Evolutionary conservation across 2,888 invertebrate genomes (phyloP).

Genomic region (Sminthurides aquaticus): DNA sequence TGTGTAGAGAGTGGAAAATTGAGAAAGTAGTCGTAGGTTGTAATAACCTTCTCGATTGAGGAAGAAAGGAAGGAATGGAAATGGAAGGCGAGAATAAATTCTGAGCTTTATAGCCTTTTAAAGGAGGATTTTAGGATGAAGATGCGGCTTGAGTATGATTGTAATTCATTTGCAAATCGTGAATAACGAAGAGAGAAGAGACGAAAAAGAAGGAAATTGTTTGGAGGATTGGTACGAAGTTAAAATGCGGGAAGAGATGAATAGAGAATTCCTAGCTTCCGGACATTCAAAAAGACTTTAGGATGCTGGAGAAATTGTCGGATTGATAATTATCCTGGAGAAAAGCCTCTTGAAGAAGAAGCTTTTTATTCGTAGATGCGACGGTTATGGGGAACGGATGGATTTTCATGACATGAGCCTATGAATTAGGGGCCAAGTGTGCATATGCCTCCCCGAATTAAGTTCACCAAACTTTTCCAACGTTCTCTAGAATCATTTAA

Average conservation of each 20-base stretch:
- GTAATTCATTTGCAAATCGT: not conserved
- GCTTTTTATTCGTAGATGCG: not conserved
- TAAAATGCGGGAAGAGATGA: not conserved
- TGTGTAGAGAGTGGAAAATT: no score
- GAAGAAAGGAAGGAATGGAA: not conserved
- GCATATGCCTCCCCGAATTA: not conserved
- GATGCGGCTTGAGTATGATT: not conserved
- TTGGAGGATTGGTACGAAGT: not conserved
- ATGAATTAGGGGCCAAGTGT: not conserved
- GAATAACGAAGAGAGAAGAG: no score
- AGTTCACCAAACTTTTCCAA: not conserved
- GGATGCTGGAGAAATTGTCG: no score
- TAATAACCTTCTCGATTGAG: no score
- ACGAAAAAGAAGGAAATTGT: not conserved
- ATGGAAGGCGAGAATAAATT: not conserved
- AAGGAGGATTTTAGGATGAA: not conserved
- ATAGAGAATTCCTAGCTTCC: no score
- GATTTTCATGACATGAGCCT: not conserved
- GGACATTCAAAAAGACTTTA: no score
- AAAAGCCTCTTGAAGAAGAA: not conserved
- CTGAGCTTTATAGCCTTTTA: not conserved
- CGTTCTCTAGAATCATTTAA: not conserved
- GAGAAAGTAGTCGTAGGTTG: no score
- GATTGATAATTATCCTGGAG: not conserved
- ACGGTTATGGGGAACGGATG: not conserved